Base-by-base conservation (phyloP, 1,140 invertebrate genomes). In the Papilio machaon region DNA sequence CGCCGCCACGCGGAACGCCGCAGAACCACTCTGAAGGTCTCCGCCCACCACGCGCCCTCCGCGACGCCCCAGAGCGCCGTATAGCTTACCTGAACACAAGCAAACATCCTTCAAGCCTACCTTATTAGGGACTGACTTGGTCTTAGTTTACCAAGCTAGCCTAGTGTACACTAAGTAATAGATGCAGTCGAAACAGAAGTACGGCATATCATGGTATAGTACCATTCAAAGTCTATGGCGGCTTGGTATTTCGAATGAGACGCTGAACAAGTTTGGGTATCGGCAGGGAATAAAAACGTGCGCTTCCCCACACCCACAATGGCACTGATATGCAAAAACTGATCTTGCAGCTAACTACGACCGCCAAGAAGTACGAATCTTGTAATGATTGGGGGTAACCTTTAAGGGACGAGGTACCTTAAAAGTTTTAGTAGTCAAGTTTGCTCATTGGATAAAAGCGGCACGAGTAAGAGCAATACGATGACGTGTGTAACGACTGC, bases 1-100 rank as follows among this genome's bases (percentile, higher is more conserved):
- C 1, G 99, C 98, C 73, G 96, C 96, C 4, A 99, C 98, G 76
- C 97, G 96, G 95, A 99, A 99, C 73, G 97, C 97, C 52, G 98
- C 97, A 46, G 97, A 97, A 73, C 98, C 98, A 88, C 99, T 97
- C 79, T 97, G 97, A 93, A 98, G 96, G 86, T 99, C 99, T 74
- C 98, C 98, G 49, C 97, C 96, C 2, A 99, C 90, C 6, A 99
- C 96, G 73, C 98, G 97, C 6, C 99, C 99, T 88, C 98, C 97
- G 60, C 99, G 95, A 82, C 97, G 97, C 5, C 97, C 97, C 84
- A 99, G 96, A 5, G 99, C 98, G 0, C 97, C 97, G 94, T 99
- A 99, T 89, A 99, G 96, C 95, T 98, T 99, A 23, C 98, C 98
- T 98, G 94, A 30, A 77, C 11, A 77, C 11, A 38, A n/a, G 2